Evolutionary conservation across 2,888 invertebrate species (phyloP), one percentile per base, ranked within the genome.

Genomic region (Odontocerum albicorne): DNA sequence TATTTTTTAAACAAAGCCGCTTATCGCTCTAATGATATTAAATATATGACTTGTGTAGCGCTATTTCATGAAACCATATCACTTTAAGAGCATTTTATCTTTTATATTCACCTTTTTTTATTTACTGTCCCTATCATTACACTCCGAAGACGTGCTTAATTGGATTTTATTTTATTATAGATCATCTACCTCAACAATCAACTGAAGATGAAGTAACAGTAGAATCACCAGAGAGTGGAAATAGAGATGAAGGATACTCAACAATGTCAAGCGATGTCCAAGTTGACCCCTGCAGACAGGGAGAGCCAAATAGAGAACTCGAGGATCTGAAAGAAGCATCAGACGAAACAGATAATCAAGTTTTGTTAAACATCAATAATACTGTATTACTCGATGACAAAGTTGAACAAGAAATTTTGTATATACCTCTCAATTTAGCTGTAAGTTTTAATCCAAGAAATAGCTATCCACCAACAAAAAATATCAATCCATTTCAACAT

Each of bases 261-360:
- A 90, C 90, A 3, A 90, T 90, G 89, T 89, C 89, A 8, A 88
- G 88, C 60, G 90, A 90, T 67, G 87, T 88, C 1, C 88, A 89
- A 69, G 85, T 85, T 1, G 87, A 87, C 65, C 84, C 85, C 1
- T 83, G 83, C 1, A 65, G 79, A 16, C 81, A 81, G 38, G 72
- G 72, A 47, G 82, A 82, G 64, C 74, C 81, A 60, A 75, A 80
- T 60, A 69, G 84, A 55, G 83, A 82, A 6, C 69, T 88, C 6
- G 87, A 88, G 60, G 87, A 87, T 66, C 77, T 88, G 22, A 87
- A 87, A 68, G 87, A 88, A 66, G 87, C 85, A 7, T 86, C 84
- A 12, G 87, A 87, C 66, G 87, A 86, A 72, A 85, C 85, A 7
- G 86, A 85, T 64, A 80, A 82, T 58, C 81, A 78, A 67, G 77